Evolutionary conservation across 2,888 invertebrate species (phyloP).

Genomic region (Synergus japonicus): DNA sequence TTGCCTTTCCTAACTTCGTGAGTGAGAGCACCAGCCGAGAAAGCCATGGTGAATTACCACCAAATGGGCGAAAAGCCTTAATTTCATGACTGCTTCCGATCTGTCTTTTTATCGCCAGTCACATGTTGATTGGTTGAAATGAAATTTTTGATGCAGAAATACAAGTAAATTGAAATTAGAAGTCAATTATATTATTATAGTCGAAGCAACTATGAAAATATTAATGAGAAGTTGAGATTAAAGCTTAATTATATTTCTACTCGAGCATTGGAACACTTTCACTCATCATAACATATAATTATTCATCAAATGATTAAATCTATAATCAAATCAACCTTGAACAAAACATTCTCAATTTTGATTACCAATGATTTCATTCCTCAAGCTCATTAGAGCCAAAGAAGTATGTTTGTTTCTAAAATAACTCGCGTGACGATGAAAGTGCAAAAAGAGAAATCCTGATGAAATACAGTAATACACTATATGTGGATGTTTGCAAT

Average conservation of each 20-base stretch:
- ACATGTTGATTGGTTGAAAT: too few species aligned
- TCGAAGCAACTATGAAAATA: too few species aligned
- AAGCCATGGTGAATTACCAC: conserved; percentile 14
- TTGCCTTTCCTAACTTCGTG: conserved; percentile 46
- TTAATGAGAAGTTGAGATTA: too few species aligned
- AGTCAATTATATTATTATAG: too few species aligned
- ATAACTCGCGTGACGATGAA: conserved; percentile 12
- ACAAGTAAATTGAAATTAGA: too few species aligned
- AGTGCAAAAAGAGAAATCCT: conserved; percentile 31
- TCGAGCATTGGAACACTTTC: background rate
- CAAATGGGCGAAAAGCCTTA: conserved; percentile 34
- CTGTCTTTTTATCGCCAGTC: background rate
- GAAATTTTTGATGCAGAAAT: too few species aligned
- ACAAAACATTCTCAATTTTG: background rate
- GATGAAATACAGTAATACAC: conserved; percentile 8
- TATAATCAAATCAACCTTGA: background rate
- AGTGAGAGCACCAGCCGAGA: conserved; percentile 17
- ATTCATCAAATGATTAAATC: background rate
- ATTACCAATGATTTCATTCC: background rate
- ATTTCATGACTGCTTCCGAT: background rate
- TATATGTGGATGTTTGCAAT: conserved; percentile 15
- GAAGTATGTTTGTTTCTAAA: conserved; percentile 20
- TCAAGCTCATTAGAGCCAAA: conserved; percentile 1
- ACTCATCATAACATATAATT: background rate
- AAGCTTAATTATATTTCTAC: background rate